These are phyloP conservation scores for Dryomyza anilis DNA, from an alignment of 2,888 invertebrate genomes.

Conservation along the genomic window DNA sequence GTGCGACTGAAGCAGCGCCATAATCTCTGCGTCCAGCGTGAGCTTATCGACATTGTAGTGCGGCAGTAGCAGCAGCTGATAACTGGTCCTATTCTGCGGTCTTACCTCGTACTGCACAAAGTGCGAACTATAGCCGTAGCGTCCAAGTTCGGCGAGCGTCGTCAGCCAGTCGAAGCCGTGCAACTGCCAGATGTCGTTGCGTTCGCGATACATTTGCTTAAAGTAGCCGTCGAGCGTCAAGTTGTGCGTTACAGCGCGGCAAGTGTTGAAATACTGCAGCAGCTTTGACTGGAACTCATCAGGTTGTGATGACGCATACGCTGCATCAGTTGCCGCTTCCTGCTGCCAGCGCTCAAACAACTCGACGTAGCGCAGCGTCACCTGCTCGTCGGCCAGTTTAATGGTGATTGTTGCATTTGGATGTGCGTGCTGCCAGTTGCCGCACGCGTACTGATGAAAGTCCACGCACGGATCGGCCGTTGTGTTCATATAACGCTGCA, in stretches of 20 bases:
- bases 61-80: slow-evolving; percentile 41
- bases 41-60: slow-evolving; percentile 39
- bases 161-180: slow-evolving; percentile 41
- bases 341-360: slow-evolving; percentile 37
- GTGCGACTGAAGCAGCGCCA: slow-evolving; percentile 36
- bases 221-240: slow-evolving; percentile 39
- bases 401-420: slow-evolving; percentile 38
- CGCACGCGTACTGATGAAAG: slow-evolving; percentile 48
- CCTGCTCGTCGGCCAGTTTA: slow-evolving; percentile 39
- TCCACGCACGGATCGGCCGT: slow-evolving; percentile 45
- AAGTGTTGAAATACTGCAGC: slow-evolving; percentile 43
- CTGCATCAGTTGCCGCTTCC: neutral
- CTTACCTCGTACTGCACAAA: slow-evolving; percentile 42
- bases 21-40: neutral
- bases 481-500: slow-evolving; percentile 41
- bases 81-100: slow-evolving; percentile 41
- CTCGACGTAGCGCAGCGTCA: slow-evolving; percentile 42
- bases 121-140: slow-evolving; percentile 48
- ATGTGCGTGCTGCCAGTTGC: slow-evolving; percentile 41
- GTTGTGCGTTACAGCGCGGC: slow-evolving; percentile 22
- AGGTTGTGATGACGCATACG: neutral
- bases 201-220: slow-evolving; percentile 33
- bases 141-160: slow-evolving; percentile 40
- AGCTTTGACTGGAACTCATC: slow-evolving; percentile 41
- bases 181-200: slow-evolving; percentile 3